Percentiles rank a stretch among this genome's conserved stretches.
phyloP scores from a whole-genome alignment of 1,140 invertebrate genomes.

The Branchinecta lynchi region DNA sequence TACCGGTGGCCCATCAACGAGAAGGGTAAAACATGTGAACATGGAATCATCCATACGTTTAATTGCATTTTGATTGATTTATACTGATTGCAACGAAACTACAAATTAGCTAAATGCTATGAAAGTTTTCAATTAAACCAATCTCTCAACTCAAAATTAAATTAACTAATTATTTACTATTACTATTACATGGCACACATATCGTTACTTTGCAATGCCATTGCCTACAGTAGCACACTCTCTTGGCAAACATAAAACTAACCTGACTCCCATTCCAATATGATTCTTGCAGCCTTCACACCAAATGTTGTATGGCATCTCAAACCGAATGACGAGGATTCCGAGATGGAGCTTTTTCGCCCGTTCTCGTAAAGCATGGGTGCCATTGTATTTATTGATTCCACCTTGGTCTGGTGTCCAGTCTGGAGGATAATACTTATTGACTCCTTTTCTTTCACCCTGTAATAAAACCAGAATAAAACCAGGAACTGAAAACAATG shows the following conservation, averaged over 20 bases:
- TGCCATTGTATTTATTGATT: slow-evolving; percentile 77
- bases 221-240: too few species aligned
- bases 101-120: too few species aligned
- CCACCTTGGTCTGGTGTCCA: slow-evolving; percentile 86
- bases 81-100: background rate
- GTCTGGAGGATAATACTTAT: slow-evolving; percentile 97
- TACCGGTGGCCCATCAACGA: too few species aligned
- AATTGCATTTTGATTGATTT: background rate
- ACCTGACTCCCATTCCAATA: slow-evolving; percentile 93
- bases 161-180: too few species aligned
- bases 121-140: too few species aligned
- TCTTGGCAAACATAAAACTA: background rate
- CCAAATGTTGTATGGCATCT: slow-evolving; percentile 99
- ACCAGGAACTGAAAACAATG: too few species aligned
- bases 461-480: slow-evolving; percentile 21
- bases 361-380: slow-evolving; percentile 87
- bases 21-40: too few species aligned
- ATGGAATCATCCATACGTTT: too few species aligned
- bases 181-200: too few species aligned
- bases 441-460: slow-evolving; percentile 97
- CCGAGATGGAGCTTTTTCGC: slow-evolving; percentile 86
- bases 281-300: slow-evolving; percentile 95
- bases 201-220: too few species aligned
- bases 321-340: slow-evolving; percentile 96
- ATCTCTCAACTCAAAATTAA: too few species aligned